These are phyloP conservation scores for Mellivora capensis DNA, from an alignment of 2,113 vertebrate genomes.

Conservation along the genomic window DNA sequence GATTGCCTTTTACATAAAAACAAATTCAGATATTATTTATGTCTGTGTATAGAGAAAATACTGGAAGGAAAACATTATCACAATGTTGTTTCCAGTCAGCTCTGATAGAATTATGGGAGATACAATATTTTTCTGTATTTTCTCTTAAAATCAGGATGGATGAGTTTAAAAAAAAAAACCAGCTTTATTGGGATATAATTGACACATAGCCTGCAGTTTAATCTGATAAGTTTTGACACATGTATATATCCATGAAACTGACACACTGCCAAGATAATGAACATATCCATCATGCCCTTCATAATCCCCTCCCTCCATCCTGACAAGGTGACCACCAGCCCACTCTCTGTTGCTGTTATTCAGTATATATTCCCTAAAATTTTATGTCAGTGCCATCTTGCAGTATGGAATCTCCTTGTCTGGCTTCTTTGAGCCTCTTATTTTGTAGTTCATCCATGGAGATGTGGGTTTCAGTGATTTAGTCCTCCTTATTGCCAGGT, in stretches of 20 bases:
- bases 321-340: neutral
- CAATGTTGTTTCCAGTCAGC: neutral
- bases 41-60: neutral
- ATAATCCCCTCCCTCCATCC: neutral
- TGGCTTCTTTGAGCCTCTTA: neutral
- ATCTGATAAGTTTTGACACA: neutral
- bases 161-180: neutral
- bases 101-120: neutral
- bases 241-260: neutral
- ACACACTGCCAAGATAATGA: neutral
- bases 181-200: neutral
- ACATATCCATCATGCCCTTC: neutral
- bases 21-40: neutral
- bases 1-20: neutral
- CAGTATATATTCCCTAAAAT: neutral
- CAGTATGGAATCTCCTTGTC: neutral
- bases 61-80: neutral
- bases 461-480: neutral
- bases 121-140: neutral
- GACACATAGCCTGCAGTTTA: neutral
- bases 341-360: neutral
- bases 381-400: neutral
- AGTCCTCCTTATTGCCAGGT: neutral
- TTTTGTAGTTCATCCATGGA: neutral
- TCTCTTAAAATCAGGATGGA: neutral